A percentile compares a stretch with the other conserved stretches of the same genome.
phyloP scores from a whole-genome alignment of 2,888 invertebrate species.

The Crematogaster levior region DNA sequence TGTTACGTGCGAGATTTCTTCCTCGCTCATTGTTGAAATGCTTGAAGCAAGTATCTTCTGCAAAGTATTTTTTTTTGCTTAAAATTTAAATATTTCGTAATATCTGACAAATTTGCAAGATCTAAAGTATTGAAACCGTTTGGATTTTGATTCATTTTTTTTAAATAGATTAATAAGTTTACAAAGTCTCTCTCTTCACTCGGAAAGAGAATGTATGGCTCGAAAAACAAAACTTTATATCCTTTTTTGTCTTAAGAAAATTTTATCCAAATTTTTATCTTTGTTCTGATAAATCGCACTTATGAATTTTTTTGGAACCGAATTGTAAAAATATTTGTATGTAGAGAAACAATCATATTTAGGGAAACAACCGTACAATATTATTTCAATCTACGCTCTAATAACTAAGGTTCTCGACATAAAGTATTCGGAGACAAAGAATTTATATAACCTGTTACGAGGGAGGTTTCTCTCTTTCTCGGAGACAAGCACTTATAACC shows the following conservation, averaged over 20 bases:
- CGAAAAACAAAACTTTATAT: neutral
- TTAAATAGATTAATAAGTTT: neutral
- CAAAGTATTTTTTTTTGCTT: neutral
- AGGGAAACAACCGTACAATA: neutral
- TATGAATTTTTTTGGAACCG: neutral
- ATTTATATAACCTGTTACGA: constrained; percentile 36
- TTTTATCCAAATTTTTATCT: neutral
- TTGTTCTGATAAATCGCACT: neutral
- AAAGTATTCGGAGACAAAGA: constrained; percentile 30
- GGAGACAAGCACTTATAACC: too few relatives aligned
- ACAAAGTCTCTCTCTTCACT: neutral
- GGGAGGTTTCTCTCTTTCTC: neutral
- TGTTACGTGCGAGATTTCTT: constrained; percentile 1
- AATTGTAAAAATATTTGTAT: too few relatives aligned
- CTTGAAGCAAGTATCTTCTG: neutral
- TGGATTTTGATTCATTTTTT: neutral
- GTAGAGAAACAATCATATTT: too few relatives aligned
- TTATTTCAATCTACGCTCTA: neutral
- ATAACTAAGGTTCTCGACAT: neutral
- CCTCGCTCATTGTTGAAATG: neutral
- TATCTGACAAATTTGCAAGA: neutral
- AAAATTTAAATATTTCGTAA: neutral
- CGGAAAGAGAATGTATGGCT: neutral
- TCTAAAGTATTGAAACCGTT: neutral
- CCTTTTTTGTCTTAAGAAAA: neutral